Percentiles rank a stretch among this genome's conserved stretches.
phyloP scores from a whole-genome alignment of 1,140 invertebrate species.

The Heliothis subflexa region DNA sequence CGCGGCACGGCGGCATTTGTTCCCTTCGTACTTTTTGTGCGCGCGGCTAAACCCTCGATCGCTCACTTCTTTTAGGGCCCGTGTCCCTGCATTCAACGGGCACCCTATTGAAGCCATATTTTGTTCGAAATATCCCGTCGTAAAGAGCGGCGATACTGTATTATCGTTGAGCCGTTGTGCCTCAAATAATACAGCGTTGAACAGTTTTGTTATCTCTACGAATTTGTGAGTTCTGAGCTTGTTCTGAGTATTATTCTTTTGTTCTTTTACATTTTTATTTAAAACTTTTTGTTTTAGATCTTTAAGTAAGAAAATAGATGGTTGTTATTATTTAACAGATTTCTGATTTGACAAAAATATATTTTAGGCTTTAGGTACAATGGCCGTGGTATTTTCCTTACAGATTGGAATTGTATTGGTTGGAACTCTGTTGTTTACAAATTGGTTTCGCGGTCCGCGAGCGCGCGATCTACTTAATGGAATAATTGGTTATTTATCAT shows the following conservation, averaged over 20 bases:
- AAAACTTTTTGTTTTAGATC: not conserved
- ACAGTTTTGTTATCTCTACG: slow-evolving; percentile 43
- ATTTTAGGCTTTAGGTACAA: not conserved
- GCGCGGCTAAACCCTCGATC: slow-evolving; percentile 53
- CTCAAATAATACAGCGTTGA: slow-evolving; percentile 33
- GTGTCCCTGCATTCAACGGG: slow-evolving; percentile 58
- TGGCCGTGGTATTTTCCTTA: not conserved
- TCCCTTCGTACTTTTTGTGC: slow-evolving; percentile 74
- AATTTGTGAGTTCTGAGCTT: slow-evolving; percentile 27
- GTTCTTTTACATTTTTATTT: not conserved
- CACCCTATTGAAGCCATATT: slow-evolving; percentile 58
- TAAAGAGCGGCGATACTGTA: slow-evolving; percentile 49
- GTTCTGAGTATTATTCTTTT: slow-evolving; percentile 29
- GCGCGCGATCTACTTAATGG: slow-evolving; percentile 34
- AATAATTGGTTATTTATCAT: slow-evolving; percentile 38
- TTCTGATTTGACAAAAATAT: not conserved
- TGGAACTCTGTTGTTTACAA: slow-evolving; percentile 8
- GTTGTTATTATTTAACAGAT: not conserved
- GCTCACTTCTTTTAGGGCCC: slow-evolving; percentile 50
- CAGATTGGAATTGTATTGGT: not conserved
- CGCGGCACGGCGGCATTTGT: slow-evolving; percentile 50
- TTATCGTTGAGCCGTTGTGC: slow-evolving; percentile 49
- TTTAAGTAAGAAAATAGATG: no score
- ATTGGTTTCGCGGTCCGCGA: not conserved
- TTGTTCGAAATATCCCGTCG: slow-evolving; percentile 51